Percentiles rank a stretch among this genome's conserved stretches.
Conservation (phyloP, 2,113 vertebrate species). For the Triplophysa dalaica region DNA sequence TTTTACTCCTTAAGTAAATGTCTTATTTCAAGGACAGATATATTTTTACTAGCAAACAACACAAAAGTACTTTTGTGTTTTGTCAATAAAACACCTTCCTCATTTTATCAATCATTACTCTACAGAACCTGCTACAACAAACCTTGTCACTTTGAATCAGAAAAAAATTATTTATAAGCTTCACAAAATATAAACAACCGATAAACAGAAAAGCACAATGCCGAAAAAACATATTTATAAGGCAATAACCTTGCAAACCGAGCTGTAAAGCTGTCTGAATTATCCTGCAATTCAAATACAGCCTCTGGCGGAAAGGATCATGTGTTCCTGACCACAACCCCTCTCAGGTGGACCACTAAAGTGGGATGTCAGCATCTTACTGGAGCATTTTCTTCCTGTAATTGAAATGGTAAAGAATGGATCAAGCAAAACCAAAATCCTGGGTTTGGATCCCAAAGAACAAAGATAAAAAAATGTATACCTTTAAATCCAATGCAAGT, state of each 20-base stretch:
- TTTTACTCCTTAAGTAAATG: too few relatives aligned
- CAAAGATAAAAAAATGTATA: too few relatives aligned
- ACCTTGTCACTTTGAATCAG: slow-evolving; percentile 12
- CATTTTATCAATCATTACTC: slow-evolving; percentile 40
- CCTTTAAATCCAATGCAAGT: too few relatives aligned
- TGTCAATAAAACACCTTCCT: slow-evolving; percentile 1
- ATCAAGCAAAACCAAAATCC: too few relatives aligned
- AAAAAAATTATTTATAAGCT: slow-evolving; percentile 24
- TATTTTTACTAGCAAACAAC: too few relatives aligned
- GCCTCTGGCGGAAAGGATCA: slow-evolving; percentile 20
- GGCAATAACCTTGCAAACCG: slow-evolving; percentile 47
- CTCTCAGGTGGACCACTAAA: background rate
- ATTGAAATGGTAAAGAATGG: too few relatives aligned
- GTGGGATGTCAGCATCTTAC: background rate
- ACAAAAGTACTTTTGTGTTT: slow-evolving; percentile 26
- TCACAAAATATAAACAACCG: slow-evolving; percentile 22
- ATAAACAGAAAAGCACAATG: slow-evolving; percentile 37
- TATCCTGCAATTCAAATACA: slow-evolving; percentile 26
- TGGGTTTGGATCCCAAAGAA: too few relatives aligned
- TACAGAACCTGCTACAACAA: slow-evolving; percentile 32
- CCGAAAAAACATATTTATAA: slow-evolving; percentile 50
- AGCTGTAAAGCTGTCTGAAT: slow-evolving; percentile 43
- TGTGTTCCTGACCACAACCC: slow-evolving; percentile 14
- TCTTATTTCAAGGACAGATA: too few relatives aligned
- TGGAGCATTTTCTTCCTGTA: background rate